A percentile compares a stretch with the other conserved stretches of the same genome.
Evolutionary conservation across 2,888 invertebrate species (phyloP).

Genomic region (Caenorhabditis japonica): DNA sequence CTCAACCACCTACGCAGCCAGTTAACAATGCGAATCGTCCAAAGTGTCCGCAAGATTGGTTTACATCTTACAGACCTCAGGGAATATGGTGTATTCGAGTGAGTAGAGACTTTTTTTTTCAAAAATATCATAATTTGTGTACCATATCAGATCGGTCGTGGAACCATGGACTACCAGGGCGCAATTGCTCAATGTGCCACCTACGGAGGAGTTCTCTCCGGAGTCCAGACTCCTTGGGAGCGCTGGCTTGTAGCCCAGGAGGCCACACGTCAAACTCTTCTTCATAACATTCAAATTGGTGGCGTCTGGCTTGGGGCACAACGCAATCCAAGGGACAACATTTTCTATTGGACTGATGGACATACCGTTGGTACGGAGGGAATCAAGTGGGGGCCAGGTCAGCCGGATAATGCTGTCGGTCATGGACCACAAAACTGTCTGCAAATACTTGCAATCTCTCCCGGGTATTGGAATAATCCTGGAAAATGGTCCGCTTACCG

Average conservation of each 20-base stretch:
- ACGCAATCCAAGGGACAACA: no score
- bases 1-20: not conserved
- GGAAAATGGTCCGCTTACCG: not conserved
- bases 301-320: no score
- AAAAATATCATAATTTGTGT: no score
- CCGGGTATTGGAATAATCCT: not conserved
- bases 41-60: slow-evolving; percentile 18
- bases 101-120: no score
- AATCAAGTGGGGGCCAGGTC: not conserved
- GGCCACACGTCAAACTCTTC: no score
- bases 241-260: not conserved
- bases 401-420: not conserved
- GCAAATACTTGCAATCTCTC: not conserved
- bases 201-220: slow-evolving; percentile 17
- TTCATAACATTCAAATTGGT: no score
- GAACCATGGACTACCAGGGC: no score
- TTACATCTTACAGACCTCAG: slow-evolving; percentile 20
- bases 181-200: no score
- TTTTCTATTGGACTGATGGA: slow-evolving; percentile 1
- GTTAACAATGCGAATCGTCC: slow-evolving; percentile 13
- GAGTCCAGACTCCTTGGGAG: slow-evolving; percentile 10
- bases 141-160: no score
- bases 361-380: slow-evolving; percentile 3
- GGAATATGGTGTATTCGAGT: slow-evolving; percentile 33
- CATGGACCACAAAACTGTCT: not conserved